Conservation (phyloP, 2,113 vertebrate species). For the Chloroceryle aenea region DNA sequence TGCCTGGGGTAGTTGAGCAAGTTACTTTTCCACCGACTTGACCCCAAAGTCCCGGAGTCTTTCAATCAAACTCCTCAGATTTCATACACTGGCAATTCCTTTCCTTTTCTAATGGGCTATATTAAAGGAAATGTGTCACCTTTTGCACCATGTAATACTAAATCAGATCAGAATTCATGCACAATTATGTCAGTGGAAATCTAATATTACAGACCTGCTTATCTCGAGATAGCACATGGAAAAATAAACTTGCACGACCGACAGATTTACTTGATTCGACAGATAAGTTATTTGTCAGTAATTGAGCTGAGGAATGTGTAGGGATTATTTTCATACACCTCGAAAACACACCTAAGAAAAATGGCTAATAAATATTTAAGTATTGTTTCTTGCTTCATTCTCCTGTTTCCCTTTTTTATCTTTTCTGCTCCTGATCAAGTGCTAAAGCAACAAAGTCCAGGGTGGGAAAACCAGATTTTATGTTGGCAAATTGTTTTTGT, state of each 20-base stretch:
- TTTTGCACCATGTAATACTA: constrained; percentile 79
- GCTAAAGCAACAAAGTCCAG: constrained; percentile 65
- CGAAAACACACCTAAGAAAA: constrained; percentile 72
- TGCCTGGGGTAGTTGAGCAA: constrained; percentile 72
- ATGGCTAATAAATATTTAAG: constrained; percentile 77
- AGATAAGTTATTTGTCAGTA: constrained; percentile 84
- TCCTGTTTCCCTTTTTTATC: constrained; percentile 13
- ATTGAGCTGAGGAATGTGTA: constrained; percentile 82
- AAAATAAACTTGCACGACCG: constrained; percentile 79
- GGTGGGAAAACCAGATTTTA: background rate
- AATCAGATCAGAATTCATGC: constrained; percentile 84
- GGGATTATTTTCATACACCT: constrained; percentile 80
- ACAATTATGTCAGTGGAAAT: constrained; percentile 83
- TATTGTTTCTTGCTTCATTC: background rate
- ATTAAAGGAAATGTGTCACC: constrained; percentile 80
- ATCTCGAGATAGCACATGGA: constrained; percentile 83
- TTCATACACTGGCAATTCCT: constrained; percentile 71
- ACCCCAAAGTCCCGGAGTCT: constrained; percentile 72
- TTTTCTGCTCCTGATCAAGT: constrained; percentile 67
- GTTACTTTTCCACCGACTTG: constrained; percentile 69
- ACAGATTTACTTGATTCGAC: constrained; percentile 76
- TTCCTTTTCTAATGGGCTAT: constrained; percentile 70
- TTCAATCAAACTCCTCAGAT: constrained; percentile 75
- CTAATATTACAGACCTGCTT: constrained; percentile 78
- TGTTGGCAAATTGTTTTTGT: background rate